Evolutionary conservation across 2,113 vertebrate species (phyloP), one percentile per base, ranked within the genome.

Genomic region (Pipra filicauda): DNA sequence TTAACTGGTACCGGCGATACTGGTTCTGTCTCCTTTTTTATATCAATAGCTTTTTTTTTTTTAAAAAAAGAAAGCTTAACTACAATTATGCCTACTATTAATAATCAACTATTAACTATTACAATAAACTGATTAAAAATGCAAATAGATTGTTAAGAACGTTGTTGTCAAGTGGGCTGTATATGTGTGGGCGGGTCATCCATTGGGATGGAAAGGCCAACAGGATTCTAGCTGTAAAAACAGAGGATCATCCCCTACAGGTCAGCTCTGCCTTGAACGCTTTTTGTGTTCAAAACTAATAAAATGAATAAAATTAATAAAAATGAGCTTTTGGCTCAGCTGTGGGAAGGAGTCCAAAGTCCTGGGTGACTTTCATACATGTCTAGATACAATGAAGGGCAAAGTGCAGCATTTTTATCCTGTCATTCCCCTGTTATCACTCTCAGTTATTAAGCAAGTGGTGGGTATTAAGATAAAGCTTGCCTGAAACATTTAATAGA

Each of bases 281-380:
- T 70, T 31, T 57, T 20, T 43, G 22, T 43, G 35, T 57, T 77
- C 77, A n/a, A 59, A 81, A 74, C 15, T 12, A 55, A 35, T 61
- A 11, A 39, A 49, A 76, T 48, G 2, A 49, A 61, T 31, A 31
- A 58, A 74, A 67, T 46, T 22, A 62, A 55, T 70, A 27, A 62
- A 37, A 77, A 43, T 13, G 48, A 20, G 9, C 54, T 76, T 51
- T 81, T 57, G 57, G 31, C 44, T 81, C 5, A 2, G 11, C 74
- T 85, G 15, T 73, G 59, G 77, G 87, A 93, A 82, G 67, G 70
- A 85, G 74, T 93, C 62, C 83, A 26, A 94, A 93, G 89, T 80
- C 41, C 67, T 30, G 22, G 28, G 37, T 82, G 71, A 43, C 57
- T 77, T 75, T 91, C 13, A 46, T 51, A 67, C 58, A 8, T 22